Evolutionary conservation across 2,888 invertebrate species (phyloP), one percentile per base, ranked within the genome.

Genomic region (Cephus sareptanus): DNA sequence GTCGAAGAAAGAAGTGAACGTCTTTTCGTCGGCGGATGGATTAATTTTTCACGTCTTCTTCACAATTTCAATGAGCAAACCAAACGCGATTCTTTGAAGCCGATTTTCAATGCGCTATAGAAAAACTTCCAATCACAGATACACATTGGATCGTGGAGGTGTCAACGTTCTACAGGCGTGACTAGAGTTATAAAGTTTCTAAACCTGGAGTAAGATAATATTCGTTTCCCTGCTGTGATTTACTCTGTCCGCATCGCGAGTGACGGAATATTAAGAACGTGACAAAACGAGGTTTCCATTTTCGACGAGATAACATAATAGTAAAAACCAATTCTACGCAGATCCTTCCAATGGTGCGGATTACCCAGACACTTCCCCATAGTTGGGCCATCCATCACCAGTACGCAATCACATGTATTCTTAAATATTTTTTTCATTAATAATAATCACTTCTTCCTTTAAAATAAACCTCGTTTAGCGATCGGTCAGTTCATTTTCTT

Each of bases 321-420:
- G 56, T 6, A 23, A 23, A 56, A 56, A 56, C 56, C 56, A 56
- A 6, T 56, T 23, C 9, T 9, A 23, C 56, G 23, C 56, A 56
- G 9, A 23, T 56, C 56, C 23, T 56, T 23, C 56, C 56, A 56
- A 56, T 56, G 56, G 23, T 71, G 34, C 76, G 35, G 82, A 83
- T 86, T 85, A 86, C 86, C 85, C 88, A 84, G 86, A 86, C 84
- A 88, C 89, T 89, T 89, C 89, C 89, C 89, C 89, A 88, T 88
- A 85, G 86, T 85, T 86, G 88, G 85, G 87, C 84, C 85, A 89
- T 34, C 71, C 71, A 23, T 34, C 71, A 34, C 71, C 31, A 31
- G 56, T 56, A 56, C 56, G 56, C 23, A 56, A 23, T 56, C 56
- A 6, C 15, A 23, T 23, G 2, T 9, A 56, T 56, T 56, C 56